phyloP scores from a whole-genome alignment of 2,888 invertebrate genomes.

The Lepidonotus clava region DNA sequence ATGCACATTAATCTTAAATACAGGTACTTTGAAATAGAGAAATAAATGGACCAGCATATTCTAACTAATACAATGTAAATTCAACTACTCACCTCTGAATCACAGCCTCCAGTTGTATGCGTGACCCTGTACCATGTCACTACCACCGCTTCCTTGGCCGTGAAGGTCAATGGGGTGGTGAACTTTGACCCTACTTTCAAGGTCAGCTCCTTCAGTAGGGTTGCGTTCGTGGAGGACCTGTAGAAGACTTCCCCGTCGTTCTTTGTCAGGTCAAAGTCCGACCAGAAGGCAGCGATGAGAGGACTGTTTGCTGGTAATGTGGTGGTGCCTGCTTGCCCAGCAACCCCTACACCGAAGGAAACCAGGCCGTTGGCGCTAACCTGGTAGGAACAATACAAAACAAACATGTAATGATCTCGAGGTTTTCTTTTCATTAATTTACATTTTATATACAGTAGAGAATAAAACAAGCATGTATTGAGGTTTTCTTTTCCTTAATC shows the following conservation, averaged over 20 bases:
- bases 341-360: not conserved
- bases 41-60: too few relatives aligned
- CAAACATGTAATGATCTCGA: too few relatives aligned
- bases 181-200: not conserved
- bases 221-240: not conserved
- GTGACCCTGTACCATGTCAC: not conserved
- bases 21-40: too few relatives aligned
- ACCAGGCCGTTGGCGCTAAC: not conserved
- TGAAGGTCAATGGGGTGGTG: not conserved
- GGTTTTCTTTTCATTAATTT: too few relatives aligned
- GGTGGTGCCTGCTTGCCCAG: not conserved
- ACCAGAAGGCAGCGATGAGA: not conserved
- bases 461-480: too few relatives aligned
- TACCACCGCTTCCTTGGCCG: not conserved
- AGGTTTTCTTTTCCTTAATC: too few relatives aligned
- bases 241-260: not conserved
- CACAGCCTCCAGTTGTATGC: not conserved
- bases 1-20: too few relatives aligned
- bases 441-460: too few relatives aligned
- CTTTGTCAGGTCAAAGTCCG: not conserved
- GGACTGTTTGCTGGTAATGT: not conserved
- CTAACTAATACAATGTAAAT: too few relatives aligned
- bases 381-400: too few relatives aligned
- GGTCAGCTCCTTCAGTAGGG: not conserved
- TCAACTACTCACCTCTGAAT: not conserved